Conservation (phyloP, 2,113 vertebrate genomes). For the Montifringilla adamsi region DNA sequence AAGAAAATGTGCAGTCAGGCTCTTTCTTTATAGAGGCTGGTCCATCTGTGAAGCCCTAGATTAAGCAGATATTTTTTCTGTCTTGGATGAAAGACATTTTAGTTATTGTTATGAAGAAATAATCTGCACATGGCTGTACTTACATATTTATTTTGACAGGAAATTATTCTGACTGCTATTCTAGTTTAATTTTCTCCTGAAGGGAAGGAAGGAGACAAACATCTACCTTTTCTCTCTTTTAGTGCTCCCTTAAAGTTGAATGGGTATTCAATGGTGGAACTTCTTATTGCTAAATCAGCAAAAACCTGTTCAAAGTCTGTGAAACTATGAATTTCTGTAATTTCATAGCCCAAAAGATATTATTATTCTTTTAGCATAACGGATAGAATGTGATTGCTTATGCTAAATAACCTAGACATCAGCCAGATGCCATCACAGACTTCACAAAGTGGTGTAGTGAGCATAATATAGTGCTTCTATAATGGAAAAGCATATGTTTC, state of each 20-base stretch:
- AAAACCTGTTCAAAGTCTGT: background rate
- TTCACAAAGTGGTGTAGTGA: background rate
- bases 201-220: background rate
- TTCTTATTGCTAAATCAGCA: background rate
- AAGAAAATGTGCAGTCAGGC: background rate
- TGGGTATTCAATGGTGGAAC: background rate
- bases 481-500: background rate
- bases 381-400: slow-evolving; percentile 18
- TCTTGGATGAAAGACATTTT: background rate
- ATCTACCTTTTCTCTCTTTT: background rate
- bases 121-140: background rate
- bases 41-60: background rate
- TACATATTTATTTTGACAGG: background rate
- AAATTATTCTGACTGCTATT: slow-evolving; percentile 2
- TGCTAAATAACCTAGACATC: slow-evolving; percentile 31
- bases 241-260: background rate
- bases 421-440: background rate
- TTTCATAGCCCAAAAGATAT: background rate
- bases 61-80: background rate
- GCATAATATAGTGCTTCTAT: background rate
- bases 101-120: background rate
- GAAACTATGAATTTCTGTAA: slow-evolving; percentile 9
- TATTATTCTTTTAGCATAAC: slow-evolving; percentile 34
- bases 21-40: background rate
- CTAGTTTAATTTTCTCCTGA: slow-evolving; percentile 20